These are phyloP conservation scores for Tolmerus cingulatus DNA, from an alignment of 2,888 invertebrate species.

Conservation along the genomic window DNA sequence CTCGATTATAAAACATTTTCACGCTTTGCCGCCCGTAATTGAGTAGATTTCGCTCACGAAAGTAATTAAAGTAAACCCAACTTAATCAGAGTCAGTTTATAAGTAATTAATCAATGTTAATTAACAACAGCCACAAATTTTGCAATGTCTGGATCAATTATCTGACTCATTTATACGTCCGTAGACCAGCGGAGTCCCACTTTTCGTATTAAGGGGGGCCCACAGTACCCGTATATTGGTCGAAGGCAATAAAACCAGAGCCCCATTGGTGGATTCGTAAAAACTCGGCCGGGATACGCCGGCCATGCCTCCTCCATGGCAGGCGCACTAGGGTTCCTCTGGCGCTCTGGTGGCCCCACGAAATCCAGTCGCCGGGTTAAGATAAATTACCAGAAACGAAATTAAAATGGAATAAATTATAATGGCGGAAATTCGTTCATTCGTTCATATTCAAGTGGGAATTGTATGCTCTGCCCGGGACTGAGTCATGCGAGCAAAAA, in stretches of 20 bases:
- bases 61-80: slow-evolving; percentile 38
- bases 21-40: neutral
- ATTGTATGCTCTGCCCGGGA: neutral
- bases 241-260: neutral
- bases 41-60: neutral
- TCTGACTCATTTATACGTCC: slow-evolving; percentile 31
- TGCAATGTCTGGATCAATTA: slow-evolving; percentile 53
- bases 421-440: slow-evolving; percentile 42
- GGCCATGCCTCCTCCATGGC: neutral
- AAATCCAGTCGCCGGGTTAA: slow-evolving; percentile 34
- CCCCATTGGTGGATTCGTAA: neutral
- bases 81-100: slow-evolving; percentile 45
- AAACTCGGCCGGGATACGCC: neutral
- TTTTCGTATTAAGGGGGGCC: neutral
- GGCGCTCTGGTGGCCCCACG: neutral
- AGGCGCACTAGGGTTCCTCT: neutral
- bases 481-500: neutral
- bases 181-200: neutral
- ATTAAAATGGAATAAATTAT: slow-evolving; percentile 54
- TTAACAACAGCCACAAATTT: slow-evolving; percentile 53
- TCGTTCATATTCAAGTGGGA: slow-evolving; percentile 35
- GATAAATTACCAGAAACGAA: slow-evolving; percentile 46
- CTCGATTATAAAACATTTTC: neutral
- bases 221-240: neutral
- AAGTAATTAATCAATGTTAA: slow-evolving; percentile 53